Conservation (phyloP, 2,888 invertebrate species). For the Acleris literana region DNA sequence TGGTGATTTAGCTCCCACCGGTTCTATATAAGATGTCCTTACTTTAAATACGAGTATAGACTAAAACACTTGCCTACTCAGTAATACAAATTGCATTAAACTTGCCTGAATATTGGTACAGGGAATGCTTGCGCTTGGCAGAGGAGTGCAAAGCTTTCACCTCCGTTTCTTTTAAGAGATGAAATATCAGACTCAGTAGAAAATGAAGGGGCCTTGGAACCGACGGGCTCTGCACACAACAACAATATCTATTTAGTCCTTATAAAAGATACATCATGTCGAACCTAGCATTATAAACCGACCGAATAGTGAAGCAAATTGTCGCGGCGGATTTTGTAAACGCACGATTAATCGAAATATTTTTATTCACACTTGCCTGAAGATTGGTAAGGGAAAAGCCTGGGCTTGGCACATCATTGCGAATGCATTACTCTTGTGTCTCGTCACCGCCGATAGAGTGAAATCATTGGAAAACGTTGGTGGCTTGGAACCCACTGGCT, state of each 20-base stretch:
- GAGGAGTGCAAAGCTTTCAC: slow-evolving; percentile 84
- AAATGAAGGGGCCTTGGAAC: slow-evolving; percentile 87
- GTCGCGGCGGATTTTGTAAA: too few relatives aligned
- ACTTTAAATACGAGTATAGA: slow-evolving; percentile 2
- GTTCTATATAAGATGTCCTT: slow-evolving; percentile 68
- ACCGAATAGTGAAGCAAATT: too few relatives aligned
- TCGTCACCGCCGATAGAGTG: slow-evolving; percentile 84
- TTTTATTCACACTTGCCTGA: slow-evolving; percentile 84
- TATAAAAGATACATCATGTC: slow-evolving; percentile 10
- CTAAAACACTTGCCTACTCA: background rate
- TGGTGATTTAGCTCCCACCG: slow-evolving; percentile 79
- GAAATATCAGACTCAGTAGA: slow-evolving; percentile 86
- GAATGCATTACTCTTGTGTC: slow-evolving; percentile 81
- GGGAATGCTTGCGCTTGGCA: slow-evolving; percentile 90
- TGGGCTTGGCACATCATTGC: slow-evolving; percentile 88
- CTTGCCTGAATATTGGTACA: slow-evolving; percentile 87
- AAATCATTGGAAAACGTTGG: slow-evolving; percentile 85
- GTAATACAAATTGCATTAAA: slow-evolving; percentile 37
- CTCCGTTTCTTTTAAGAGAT: slow-evolving; percentile 82
- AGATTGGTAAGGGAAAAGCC: slow-evolving; percentile 87
- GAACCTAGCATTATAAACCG: background rate
- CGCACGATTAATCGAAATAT: background rate
- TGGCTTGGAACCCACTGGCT: slow-evolving; percentile 85
- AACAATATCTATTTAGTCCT: slow-evolving; percentile 34
- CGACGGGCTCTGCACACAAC: slow-evolving; percentile 85